Base-by-base conservation (phyloP, 2,113 vertebrate genomes). In the Onychostoma macrolepis region DNA sequence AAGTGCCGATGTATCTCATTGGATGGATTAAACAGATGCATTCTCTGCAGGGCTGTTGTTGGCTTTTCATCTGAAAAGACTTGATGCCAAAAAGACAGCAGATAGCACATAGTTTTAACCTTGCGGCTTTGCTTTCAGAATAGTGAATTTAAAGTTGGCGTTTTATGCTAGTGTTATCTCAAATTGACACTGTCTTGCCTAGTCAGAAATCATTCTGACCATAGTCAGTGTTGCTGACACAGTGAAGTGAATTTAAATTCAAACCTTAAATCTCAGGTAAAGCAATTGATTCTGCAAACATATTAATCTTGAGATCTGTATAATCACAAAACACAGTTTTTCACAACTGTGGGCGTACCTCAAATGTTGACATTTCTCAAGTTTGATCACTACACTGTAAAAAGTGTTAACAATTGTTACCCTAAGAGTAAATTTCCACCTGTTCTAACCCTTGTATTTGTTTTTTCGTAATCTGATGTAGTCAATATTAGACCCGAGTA, bases 1-100 rank as follows among this genome's bases (percentile, higher is more conserved):
- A 28, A 63, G 24, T 11, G 36, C 38, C 26, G 36, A 81, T 63
- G 24, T 45, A 21, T 81, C 58, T 81, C 4, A 81, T 61, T 63
- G 36, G 58, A 65, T 65, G 80, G 80, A 65, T 81, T 65, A 65
- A 81, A 81, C 36, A 43, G 58, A 81, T 43, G 58, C 58, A 43
- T 63, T 81, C 36, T 81, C 80, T 81, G 80, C 36, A 81, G 80
- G 56, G 26, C 38, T 21, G 13, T 81, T 63, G 58, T 43, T 28
- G 80, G 36, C n/a, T 65, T 65, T 65, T 65, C 13, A 65, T 81
- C 61, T 65, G 33, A 81, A 81, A 81, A 81, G 24, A 6, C 79
- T 65, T 45, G 1, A 81, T 38, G 79, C 58, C 79, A 81, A 65
- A 65, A 81, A 63, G 36, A 81, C n/a, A 81, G 13, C 24, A 43